Evolutionary conservation across 1,140 invertebrate species (phyloP), one percentile per base, ranked within the genome.

Genomic region (Zaprionus africanus): DNA sequence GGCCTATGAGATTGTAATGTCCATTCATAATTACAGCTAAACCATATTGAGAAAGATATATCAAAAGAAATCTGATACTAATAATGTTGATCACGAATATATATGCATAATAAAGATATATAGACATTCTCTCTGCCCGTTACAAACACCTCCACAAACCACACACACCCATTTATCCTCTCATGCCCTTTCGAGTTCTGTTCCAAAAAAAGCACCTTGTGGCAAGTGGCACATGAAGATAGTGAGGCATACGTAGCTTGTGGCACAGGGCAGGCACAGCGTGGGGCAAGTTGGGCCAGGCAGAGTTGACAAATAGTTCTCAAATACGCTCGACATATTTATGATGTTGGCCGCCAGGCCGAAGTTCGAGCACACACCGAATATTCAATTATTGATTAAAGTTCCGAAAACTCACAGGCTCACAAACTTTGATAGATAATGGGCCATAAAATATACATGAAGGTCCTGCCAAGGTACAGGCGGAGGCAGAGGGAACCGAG

Each of bases 281-380:
- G 9, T 34, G 41, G n/a, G 6, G 57, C 26, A 22, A 24, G 31
- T 46, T 64, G 38, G 56, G 49, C 31, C 53, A 28, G 41, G 41
- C 54, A 79, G 62, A 79, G 77, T 79, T 76, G 73, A 76, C 62
- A 67, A 70, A 71, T 71, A 76, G 77, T 76, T 71, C 61, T 71
- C 78, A 80, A 83, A 84, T 84, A 65, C 63, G 81, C 61, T 74
- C 73, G 78, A 77, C 78, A 84, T 78, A 85, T 84, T 84, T 84
- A 84, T 84, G 81, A 81, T 85, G 78, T 85, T 60, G 67, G 71
- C 64, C 72, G 22, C 34, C 61, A 56, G 77, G 81, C 67, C 49
- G 43, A 70, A 71, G 34, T 76, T 76, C 38, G 31, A 31, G 57
- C 65, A 34, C 46, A 38, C 59, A 24, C 41, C 59, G 26, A 6